These are phyloP conservation scores for Tromatobia lineatoria DNA, from an alignment of 2,888 invertebrate species.

Conservation along the genomic window DNA sequence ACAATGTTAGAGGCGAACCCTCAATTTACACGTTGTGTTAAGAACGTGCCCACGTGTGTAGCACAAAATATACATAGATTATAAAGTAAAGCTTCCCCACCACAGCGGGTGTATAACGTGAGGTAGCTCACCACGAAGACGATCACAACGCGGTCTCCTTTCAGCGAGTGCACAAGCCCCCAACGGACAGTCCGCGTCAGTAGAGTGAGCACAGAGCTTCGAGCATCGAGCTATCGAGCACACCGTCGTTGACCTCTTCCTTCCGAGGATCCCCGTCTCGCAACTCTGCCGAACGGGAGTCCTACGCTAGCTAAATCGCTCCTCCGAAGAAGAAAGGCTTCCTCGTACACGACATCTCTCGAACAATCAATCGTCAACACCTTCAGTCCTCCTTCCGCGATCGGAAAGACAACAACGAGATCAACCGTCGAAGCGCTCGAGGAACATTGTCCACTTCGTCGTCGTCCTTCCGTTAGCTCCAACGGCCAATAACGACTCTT, in stretches of 20 bases:
- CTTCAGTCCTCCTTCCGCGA: neutral
- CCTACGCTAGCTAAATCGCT: neutral
- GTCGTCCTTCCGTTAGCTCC: neutral
- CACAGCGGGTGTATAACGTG: neutral
- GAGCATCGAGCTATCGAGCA: constrained; percentile 67
- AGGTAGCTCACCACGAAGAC: neutral
- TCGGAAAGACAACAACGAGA: neutral
- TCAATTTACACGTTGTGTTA: neutral
- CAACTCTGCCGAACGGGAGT: neutral
- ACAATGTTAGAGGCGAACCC: neutral
- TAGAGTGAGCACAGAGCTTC: constrained; percentile 45
- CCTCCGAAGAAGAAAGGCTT: neutral
- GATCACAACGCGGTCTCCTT: constrained; percentile 12
- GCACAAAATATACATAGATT: neutral
- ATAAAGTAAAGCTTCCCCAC: constrained; percentile 19
- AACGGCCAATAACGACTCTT: neutral
- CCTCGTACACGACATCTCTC: neutral
- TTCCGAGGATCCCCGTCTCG: constrained; percentile 70
- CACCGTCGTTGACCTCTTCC: constrained; percentile 75
- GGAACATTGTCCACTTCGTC: neutral
- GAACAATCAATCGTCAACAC: neutral
- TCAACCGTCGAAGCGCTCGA: neutral
- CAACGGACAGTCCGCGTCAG: constrained; percentile 3
- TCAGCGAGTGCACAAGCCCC: constrained; percentile 14
- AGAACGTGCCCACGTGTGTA: neutral